Evolutionary conservation across 92 coral and sea anemone species (phyloP), one percentile per base, ranked within the genome.

Genomic region (Zoanthus sociatus): DNA sequence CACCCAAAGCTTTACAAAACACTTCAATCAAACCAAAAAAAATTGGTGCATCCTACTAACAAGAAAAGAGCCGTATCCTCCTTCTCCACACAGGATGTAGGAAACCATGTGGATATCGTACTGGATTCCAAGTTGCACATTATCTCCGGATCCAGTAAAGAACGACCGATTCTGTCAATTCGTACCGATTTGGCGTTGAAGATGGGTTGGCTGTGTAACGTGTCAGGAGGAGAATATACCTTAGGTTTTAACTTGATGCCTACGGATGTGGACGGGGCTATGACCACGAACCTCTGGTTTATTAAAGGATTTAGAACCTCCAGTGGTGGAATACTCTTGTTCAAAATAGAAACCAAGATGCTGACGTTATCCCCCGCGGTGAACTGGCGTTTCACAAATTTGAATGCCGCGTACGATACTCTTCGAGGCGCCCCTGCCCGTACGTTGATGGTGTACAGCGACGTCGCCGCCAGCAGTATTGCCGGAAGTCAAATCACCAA

Each of bases 101-200:
- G n/a, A n/a, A n/a, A n/a, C n/a, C n/a, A n/a, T n/a, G n/a, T n/a
- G n/a, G n/a, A n/a, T n/a, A n/a, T n/a, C n/a, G n/a, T 67, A 4
- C 18, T 7, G 18, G 73, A 67, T 33, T 67, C 73, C 32, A 67
- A 67, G 4, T n/a, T 67, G 18, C 4, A 7, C 18, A 3, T 67
- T 3, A n/a, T n/a, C n/a, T n/a, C n/a, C n/a, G n/a, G 10, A 33
- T 9, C 1, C 73, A 12, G 42, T 3, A 67, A 31, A 3, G 1
- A 7, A 3, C 10, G 73, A 7, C 75, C 75, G 10, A 4, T 70
- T 31, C 7, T 70, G 75, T 18, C 9, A 4, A 70, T 70, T 21
- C 75, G 75, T 5, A 70, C 75, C 45, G 75, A 70, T 21, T 16
- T 70, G 75, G 75, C 75, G 1, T 11, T 70, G 4, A 70, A 70